These are phyloP conservation scores for Cyanocitta stelleri DNA, from an alignment of 2,113 vertebrate genomes.

Conservation along the genomic window DNA sequence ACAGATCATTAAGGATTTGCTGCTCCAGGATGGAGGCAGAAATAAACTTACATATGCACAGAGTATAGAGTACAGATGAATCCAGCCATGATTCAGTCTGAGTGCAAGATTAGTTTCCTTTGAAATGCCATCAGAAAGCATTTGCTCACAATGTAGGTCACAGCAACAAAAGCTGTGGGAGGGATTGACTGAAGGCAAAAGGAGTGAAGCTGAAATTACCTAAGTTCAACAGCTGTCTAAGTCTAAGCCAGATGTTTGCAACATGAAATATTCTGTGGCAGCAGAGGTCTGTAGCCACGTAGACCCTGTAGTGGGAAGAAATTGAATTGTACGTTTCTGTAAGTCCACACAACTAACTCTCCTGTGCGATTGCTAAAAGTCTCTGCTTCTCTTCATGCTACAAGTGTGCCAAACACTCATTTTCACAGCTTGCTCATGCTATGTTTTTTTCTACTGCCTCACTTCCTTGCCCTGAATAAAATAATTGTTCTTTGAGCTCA, in stretches of 20 bases:
- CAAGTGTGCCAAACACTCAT: background rate
- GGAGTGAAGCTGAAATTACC: conserved; percentile 10
- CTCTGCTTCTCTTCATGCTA: background rate
- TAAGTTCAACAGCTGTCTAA: conserved; percentile 12
- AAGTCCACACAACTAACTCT: background rate
- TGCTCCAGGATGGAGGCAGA: background rate
- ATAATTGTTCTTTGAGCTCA: background rate
- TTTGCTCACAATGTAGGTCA: conserved; percentile 58
- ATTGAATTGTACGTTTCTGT: background rate
- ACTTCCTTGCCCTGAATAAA: background rate
- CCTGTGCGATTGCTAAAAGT: background rate
- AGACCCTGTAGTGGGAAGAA: background rate
- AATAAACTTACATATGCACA: background rate
- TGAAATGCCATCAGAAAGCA: conserved; percentile 46
- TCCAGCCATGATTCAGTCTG: background rate
- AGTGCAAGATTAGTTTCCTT: conserved; percentile 21
- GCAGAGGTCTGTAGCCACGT: background rate
- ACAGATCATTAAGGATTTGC: background rate
- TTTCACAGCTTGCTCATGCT: background rate
- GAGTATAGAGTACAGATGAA: conserved; percentile 3
- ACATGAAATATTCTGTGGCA: background rate
- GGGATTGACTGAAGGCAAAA: background rate
- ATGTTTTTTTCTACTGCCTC: background rate
- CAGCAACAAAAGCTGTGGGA: conserved; percentile 13
- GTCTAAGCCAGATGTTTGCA: background rate